Evolutionary conservation across 1,140 invertebrate genomes (phyloP), one percentile per base, ranked within the genome.

Genomic region (Lasaia peninsularis): DNA sequence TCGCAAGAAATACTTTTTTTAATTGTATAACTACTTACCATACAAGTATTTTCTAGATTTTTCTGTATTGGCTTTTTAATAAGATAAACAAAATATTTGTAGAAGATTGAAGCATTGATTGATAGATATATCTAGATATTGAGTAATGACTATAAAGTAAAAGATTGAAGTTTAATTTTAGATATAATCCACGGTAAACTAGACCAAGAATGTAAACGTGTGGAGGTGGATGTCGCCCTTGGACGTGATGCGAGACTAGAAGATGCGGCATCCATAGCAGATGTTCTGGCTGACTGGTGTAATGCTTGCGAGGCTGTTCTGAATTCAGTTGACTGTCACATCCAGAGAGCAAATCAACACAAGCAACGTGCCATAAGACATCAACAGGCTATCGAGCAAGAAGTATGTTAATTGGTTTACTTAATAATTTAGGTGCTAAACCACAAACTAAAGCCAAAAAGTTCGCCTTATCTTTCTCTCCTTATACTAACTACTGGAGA

Each of bases 161-260:
- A n/a, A n/a, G n/a, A n/a, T n/a, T n/a, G n/a, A n/a, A n/a, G n/a
- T n/a, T 6, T 28, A 34, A 56, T 88, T 91, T 18, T 90, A 92
- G 97, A 98, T 86, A 96, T 99, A 69, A 98, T 99, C 60, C 95
- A 97, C 73, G 98, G 97, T 0, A 99, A 99, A 90, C 85, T 99
- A 56, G 98, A 99, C 89, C 98, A 99, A 86, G 96, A 97, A 75
- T 97, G 97, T 85, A 95, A 94, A 62, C 94, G 96, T 64, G 90
- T 99, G 33, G 97, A 99, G 86, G 94, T 99, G 1, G 97, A 99
- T 83, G 98, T 96, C 75, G 96, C 97, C 0, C 93, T 99, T 33
- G 98, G 97, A 0, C 91, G 98, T 16, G 98, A 99, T 85, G 97
- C 98, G 40, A 92, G 94, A 50, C 91, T 94, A 0, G 94, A 94